Percentiles rank a stretch among this genome's conserved stretches.
These are phyloP conservation scores for Steinernema hermaphroditum DNA, from an alignment of 2,888 invertebrate genomes.

Conservation along the genomic window DNA sequence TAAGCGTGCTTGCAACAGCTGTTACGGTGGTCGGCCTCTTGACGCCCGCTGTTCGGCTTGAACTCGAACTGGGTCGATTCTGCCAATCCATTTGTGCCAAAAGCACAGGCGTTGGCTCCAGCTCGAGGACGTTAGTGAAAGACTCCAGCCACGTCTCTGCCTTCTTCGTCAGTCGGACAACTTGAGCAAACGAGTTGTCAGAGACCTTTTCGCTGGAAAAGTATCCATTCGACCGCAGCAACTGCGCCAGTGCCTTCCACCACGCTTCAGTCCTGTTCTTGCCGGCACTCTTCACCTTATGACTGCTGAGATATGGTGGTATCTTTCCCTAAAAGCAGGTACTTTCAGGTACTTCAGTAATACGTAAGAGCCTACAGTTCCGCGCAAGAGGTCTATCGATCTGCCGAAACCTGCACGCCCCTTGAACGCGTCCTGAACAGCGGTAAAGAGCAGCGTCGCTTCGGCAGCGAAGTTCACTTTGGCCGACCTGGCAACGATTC, in stretches of 20 bases:
- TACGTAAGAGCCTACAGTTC: conserved; percentile 40
- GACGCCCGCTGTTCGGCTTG: background rate
- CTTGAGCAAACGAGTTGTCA: conserved; percentile 14
- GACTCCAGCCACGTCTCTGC: conserved; percentile 42
- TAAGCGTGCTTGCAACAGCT: background rate
- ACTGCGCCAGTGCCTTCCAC: conserved; percentile 42
- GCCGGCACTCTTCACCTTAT: conserved; percentile 37
- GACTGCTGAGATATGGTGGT: background rate
- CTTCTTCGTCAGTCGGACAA: conserved; percentile 35
- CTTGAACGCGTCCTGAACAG: conserved; percentile 44
- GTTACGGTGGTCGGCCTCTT: conserved; percentile 11
- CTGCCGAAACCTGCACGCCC: conserved; percentile 49
- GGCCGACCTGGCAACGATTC: background rate
- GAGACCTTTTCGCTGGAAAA: conserved; percentile 17
- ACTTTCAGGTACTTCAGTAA: background rate
- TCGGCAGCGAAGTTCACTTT: conserved; percentile 43
- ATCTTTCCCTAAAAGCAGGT: background rate
- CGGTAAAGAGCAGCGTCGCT: conserved; percentile 43
- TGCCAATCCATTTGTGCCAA: background rate
- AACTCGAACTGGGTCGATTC: background rate
- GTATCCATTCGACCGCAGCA: conserved; percentile 43
- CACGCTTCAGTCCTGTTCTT: conserved; percentile 37
- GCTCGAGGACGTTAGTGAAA: conserved; percentile 14
- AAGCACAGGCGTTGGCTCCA: background rate
- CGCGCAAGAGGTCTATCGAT: conserved; percentile 52